Percentiles rank a stretch among this genome's conserved stretches.
Conservation (phyloP, 2,888 invertebrate genomes). For the Chironomus riparius region DNA sequence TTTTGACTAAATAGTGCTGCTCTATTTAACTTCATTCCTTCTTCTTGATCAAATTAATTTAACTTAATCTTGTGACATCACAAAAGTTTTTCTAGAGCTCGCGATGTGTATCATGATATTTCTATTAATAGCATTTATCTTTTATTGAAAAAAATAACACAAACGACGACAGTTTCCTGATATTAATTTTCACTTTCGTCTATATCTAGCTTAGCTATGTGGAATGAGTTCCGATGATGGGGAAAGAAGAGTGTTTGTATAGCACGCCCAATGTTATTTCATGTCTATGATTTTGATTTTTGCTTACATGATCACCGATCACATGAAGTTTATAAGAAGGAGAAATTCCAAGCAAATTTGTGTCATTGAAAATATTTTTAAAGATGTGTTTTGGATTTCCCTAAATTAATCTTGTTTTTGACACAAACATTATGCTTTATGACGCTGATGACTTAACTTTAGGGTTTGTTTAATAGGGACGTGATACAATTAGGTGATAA, state of each 20-base stretch:
- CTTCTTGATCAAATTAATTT: no score
- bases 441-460: background rate
- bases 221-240: background rate
- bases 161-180: slow-evolving; percentile 25
- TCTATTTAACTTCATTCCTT: no score
- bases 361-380: no score
- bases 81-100: background rate
- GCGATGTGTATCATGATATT: background rate
- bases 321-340: background rate
- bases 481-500: no score
- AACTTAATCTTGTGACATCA: background rate
- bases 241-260: background rate
- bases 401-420: background rate
- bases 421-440: background rate
- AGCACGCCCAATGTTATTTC: background rate
- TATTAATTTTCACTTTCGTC: slow-evolving; percentile 2
- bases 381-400: no score
- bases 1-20: no score
- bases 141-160: background rate
- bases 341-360: background rate
- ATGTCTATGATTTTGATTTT: background rate
- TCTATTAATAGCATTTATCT: background rate
- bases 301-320: background rate
- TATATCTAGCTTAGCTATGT: background rate
- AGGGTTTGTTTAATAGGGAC: no score